These are phyloP conservation scores for Pelecanus crispus DNA, from an alignment of 2,113 vertebrate genomes.

Conservation along the genomic window DNA sequence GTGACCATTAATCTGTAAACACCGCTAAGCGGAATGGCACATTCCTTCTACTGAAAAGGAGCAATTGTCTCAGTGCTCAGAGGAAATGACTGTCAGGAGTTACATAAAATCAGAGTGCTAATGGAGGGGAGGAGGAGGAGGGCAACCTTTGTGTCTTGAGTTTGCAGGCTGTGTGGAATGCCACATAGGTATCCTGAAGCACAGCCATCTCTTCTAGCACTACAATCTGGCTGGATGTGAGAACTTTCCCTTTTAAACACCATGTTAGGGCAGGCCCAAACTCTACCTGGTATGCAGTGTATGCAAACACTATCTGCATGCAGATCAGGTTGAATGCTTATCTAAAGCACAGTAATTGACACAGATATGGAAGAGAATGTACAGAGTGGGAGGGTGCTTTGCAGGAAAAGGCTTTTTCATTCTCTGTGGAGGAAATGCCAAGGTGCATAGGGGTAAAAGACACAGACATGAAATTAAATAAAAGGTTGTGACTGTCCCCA, in stretches of 20 bases:
- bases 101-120: background rate
- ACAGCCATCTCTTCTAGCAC: background rate
- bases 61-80: background rate
- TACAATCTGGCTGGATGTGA: background rate
- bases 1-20: background rate
- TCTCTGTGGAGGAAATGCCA: background rate
- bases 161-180: background rate
- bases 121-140: background rate
- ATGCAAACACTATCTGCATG: too few relatives aligned
- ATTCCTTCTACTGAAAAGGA: background rate
- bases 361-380: background rate
- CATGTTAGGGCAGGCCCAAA: background rate
- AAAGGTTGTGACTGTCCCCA: background rate
- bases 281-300: background rate
- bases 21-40: background rate
- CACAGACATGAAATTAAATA: background rate
- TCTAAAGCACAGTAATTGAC: background rate
- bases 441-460: background rate
- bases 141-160: background rate
- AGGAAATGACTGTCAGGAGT: background rate
- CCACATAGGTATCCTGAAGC: background rate
- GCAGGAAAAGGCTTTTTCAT: background rate
- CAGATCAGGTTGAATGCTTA: background rate
- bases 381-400: background rate
- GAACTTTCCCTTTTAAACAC: background rate